A percentile compares a stretch with the other conserved stretches of the same genome.
Conservation (phyloP, 2,113 vertebrate genomes). For the Helogale parvula region DNA sequence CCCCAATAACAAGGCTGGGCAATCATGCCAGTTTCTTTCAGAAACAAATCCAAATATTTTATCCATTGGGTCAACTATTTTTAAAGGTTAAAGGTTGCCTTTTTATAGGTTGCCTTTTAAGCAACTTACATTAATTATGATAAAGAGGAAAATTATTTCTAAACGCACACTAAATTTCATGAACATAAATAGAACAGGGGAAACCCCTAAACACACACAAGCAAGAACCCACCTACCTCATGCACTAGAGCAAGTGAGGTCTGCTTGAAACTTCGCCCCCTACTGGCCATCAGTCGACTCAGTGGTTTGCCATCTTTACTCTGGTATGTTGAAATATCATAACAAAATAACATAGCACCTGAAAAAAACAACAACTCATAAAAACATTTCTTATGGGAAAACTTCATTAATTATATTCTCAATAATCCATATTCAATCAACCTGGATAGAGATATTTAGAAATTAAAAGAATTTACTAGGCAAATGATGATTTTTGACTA, state of each 20-base stretch:
- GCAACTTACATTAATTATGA: slow-evolving; percentile 32
- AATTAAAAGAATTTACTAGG: slow-evolving; percentile 15
- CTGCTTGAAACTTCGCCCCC: slow-evolving; percentile 94
- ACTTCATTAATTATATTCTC: not conserved
- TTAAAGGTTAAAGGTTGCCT: too few relatives aligned
- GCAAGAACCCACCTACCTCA: slow-evolving; percentile 87
- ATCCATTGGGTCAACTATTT: slow-evolving; percentile 27
- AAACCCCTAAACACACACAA: not conserved
- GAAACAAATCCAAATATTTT: slow-evolving; percentile 40
- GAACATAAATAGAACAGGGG: not conserved
- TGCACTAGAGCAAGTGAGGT: slow-evolving; percentile 92
- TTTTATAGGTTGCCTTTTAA: not conserved
- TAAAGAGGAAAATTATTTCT: slow-evolving; percentile 35
- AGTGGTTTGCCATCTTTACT: slow-evolving; percentile 93
- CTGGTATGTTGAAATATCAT: slow-evolving; percentile 91
- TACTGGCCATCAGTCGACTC: slow-evolving; percentile 90
- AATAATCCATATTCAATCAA: not conserved
- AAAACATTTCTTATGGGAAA: slow-evolving; percentile 27
- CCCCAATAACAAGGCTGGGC: not conserved
- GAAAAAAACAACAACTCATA: not conserved
- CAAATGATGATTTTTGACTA: slow-evolving; percentile 19
- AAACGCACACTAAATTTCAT: not conserved
- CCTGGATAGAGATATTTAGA: not conserved
- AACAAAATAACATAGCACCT: slow-evolving; percentile 95
- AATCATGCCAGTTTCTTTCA: slow-evolving; percentile 15